Conservation (phyloP, 2,888 invertebrate genomes). For the Orthosia incerta region DNA sequence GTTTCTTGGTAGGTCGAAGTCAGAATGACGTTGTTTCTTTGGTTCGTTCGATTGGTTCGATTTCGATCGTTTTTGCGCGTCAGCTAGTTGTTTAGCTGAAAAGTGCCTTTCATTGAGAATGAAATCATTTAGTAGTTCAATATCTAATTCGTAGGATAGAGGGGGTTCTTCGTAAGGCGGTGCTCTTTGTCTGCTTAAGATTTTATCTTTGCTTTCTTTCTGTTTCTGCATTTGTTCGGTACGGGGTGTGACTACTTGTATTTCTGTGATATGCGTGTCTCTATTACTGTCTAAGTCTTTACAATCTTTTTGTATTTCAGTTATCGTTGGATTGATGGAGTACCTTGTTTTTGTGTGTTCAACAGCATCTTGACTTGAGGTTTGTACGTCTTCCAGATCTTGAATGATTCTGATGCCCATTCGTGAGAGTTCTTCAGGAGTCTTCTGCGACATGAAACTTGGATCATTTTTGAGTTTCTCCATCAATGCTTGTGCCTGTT, state of each 20-base stretch:
- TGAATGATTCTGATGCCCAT: conserved; percentile 86
- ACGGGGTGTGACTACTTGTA: conserved; percentile 92
- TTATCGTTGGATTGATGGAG: conserved; percentile 85
- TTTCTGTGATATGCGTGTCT: conserved; percentile 93
- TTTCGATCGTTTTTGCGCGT: conserved; percentile 83
- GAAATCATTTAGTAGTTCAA: conserved; percentile 87
- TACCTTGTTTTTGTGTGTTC: conserved; percentile 87
- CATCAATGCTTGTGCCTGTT: conserved; percentile 87
- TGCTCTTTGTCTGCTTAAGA: conserved; percentile 84
- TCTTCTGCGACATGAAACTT: conserved; percentile 86
- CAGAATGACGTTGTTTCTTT: conserved; percentile 89
- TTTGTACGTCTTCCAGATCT: conserved; percentile 85
- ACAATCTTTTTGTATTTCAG: conserved; percentile 81
- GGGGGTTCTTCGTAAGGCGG: conserved; percentile 81
- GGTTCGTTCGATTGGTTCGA: conserved; percentile 82
- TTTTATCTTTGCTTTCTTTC: conserved; percentile 80
- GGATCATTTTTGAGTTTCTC: conserved; percentile 87
- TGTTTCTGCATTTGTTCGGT: conserved; percentile 80
- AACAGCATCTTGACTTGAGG: conserved; percentile 75
- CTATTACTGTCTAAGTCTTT: conserved; percentile 76
- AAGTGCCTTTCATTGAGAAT: conserved; percentile 87
- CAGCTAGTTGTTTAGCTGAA: conserved; percentile 84
- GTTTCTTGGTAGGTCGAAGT: conserved; percentile 89
- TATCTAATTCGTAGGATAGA: conserved; percentile 85
- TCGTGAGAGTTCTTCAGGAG: conserved; percentile 85